These are phyloP conservation scores for Boloria selene DNA, from an alignment of 2,888 invertebrate species.

Conservation along the genomic window DNA sequence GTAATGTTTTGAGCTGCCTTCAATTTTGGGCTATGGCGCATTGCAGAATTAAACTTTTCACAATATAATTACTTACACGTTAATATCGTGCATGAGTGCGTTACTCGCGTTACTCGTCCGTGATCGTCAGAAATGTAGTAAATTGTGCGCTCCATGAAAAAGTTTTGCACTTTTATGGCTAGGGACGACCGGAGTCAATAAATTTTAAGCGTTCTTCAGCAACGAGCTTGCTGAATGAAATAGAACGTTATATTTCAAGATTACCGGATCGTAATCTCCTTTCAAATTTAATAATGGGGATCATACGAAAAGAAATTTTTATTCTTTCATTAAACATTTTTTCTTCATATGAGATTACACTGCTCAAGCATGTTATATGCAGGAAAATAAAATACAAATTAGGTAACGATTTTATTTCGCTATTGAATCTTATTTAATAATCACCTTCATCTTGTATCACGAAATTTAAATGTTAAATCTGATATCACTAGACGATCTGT, in stretches of 20 bases:
- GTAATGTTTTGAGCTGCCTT: slow-evolving; percentile 53
- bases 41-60: slow-evolving; percentile 63
- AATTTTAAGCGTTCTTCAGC: slow-evolving; percentile 57
- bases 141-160: slow-evolving; percentile 62
- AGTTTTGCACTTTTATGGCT: slow-evolving; percentile 66
- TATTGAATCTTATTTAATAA: not conserved
- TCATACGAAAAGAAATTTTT: slow-evolving; percentile 57
- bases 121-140: slow-evolving; percentile 53
- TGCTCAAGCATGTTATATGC: slow-evolving; percentile 16
- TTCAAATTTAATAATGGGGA: slow-evolving; percentile 69
- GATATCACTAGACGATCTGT: slow-evolving; percentile 59
- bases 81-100: slow-evolving; percentile 47
- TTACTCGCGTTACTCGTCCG: slow-evolving; percentile 50
- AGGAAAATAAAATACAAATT: slow-evolving; percentile 49
- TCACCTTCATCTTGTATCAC: not conserved
- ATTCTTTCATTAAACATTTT: slow-evolving; percentile 48
- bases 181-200: slow-evolving; percentile 61
- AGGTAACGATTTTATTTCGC: slow-evolving; percentile 20
- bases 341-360: slow-evolving; percentile 29
- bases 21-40: slow-evolving; percentile 59
- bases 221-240: slow-evolving; percentile 62
- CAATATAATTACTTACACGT: slow-evolving; percentile 55
- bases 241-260: slow-evolving; percentile 65
- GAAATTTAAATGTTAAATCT: slow-evolving; percentile 44
- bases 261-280: slow-evolving; percentile 67